phyloP scores from a whole-genome alignment of 1,140 invertebrate genomes.

The Thereuonema tuberculata region DNA sequence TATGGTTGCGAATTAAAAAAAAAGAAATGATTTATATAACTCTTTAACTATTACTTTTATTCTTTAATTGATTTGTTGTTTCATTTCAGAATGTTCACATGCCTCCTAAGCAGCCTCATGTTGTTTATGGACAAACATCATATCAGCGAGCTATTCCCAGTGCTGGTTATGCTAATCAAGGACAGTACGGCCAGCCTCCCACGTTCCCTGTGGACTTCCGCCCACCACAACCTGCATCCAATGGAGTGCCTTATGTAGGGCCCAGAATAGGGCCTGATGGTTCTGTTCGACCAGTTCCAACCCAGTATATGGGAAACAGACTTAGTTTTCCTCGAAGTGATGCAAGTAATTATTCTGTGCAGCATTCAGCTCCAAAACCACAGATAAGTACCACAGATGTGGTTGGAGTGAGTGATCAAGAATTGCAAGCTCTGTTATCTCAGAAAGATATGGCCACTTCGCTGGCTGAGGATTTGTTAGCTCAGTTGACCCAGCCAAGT shows the following conservation, averaged over 20 bases:
- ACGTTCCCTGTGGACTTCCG: conserved; percentile 5
- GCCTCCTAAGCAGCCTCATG: conserved; percentile 2
- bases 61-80: too few species aligned
- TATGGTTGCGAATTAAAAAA: neutral
- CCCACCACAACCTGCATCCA: neutral
- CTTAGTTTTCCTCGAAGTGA: neutral
- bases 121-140: too few species aligned
- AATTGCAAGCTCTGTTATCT: conserved; percentile 51
- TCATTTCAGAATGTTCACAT: too few species aligned
- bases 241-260: conserved; percentile 7
- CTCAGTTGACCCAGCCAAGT: conserved; percentile 46
- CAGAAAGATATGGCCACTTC: conserved; percentile 61
- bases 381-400: conserved; percentile 5
- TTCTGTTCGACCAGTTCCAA: conserved; percentile 8
- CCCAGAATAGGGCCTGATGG: conserved; percentile 14
- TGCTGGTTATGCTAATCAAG: conserved; percentile 10
- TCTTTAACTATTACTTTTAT: too few species aligned
- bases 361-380: neutral
- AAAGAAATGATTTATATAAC: too few species aligned
- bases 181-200: conserved; percentile 2
- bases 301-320: neutral
- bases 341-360: neutral
- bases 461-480: conserved; percentile 65
- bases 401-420: conserved; percentile 43
- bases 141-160: neutral